Conservation (phyloP, 1,140 invertebrate genomes). For the Homalodisca vitripennis region DNA sequence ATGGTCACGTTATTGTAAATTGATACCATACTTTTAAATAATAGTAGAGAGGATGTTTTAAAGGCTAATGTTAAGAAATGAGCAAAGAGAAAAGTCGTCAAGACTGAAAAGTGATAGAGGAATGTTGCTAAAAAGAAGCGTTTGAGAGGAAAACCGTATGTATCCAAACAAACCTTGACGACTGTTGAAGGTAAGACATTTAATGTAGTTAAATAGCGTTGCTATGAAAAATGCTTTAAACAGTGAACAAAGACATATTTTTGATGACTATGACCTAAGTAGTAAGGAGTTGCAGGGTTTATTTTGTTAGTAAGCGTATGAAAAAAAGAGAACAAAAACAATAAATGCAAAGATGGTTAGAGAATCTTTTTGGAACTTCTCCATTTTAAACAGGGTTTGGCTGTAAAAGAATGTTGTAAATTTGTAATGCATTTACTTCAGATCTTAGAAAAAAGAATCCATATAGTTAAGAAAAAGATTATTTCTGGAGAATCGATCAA, state of each 20-base stretch:
- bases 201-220: constrained; percentile 10
- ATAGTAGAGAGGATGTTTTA: constrained; percentile 26
- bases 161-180: background rate
- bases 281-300: constrained; percentile 16
- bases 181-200: constrained; percentile 4
- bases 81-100: constrained; percentile 7
- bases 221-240: constrained; percentile 9
- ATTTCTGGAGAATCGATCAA: background rate
- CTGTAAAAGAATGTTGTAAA: constrained; percentile 7
- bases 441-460: constrained; percentile 25
- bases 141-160: constrained; percentile 14
- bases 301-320: background rate
- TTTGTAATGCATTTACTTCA: constrained; percentile 15
- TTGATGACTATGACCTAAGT: constrained; percentile 7
- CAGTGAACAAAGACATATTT: constrained; percentile 22
- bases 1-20: no score
- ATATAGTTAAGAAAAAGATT: constrained; percentile 26
- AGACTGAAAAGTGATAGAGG: constrained; percentile 10
- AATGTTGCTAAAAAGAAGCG: constrained; percentile 17
- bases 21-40: no score
- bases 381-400: background rate
- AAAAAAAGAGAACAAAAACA: background rate
- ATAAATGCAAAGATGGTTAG: constrained; percentile 1
- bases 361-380: constrained; percentile 20
- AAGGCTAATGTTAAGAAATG: constrained; percentile 16